These are phyloP conservation scores for Andrena minutula DNA, from an alignment of 2,888 invertebrate species.

Conservation along the genomic window DNA sequence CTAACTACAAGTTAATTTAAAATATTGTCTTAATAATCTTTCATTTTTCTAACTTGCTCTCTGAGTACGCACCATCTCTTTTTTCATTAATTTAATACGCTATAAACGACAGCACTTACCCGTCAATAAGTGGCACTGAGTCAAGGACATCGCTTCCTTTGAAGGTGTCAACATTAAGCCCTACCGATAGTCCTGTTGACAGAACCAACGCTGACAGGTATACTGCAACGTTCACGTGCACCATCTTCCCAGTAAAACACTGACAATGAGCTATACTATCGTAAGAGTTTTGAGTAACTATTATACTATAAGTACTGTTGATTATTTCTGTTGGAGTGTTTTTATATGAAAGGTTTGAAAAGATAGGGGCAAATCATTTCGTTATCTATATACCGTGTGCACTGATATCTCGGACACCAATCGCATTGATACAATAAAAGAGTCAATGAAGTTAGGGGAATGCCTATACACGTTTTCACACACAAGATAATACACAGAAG, in stretches of 20 bases:
- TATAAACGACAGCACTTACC: conserved; percentile 70
- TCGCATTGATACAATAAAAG: no score
- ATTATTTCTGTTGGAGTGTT: not conserved
- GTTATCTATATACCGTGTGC: no score
- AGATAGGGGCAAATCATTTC: not conserved
- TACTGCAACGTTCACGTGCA: conserved; percentile 65
- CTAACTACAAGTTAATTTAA: no score
- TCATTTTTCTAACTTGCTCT: no score
- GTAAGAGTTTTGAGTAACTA: conserved; percentile 23
- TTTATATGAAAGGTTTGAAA: conserved; percentile 3
- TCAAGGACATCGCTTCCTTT: conserved; percentile 81
- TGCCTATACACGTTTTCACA: no score
- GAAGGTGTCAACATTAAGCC: conserved; percentile 59
- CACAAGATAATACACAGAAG: no score
- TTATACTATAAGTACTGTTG: not conserved
- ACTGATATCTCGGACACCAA: no score
- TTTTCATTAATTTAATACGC: not conserved
- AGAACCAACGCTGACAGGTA: conserved; percentile 58
- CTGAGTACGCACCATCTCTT: no score
- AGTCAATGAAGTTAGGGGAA: no score
- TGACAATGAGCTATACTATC: conserved; percentile 38
- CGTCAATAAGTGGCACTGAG: conserved; percentile 81
- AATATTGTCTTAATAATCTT: no score
- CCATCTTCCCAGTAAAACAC: conserved; percentile 68
- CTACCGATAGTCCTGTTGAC: conserved; percentile 71